phyloP scores from a whole-genome alignment of 2,797 vertebrate species.

The Pachyuromys duprasi region DNA sequence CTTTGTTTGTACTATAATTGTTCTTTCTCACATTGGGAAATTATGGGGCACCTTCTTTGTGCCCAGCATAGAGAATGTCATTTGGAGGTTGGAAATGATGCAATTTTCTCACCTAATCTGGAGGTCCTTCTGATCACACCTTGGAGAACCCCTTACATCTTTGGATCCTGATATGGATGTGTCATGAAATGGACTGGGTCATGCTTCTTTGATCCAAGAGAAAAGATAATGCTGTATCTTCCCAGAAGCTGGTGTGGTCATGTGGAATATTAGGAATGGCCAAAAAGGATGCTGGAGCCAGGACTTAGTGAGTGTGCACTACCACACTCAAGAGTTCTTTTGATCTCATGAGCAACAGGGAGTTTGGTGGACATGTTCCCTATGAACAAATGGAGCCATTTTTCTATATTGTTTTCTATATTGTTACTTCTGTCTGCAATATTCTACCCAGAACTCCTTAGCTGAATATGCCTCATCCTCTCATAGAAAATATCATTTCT shows the following conservation, averaged over 20 bases:
- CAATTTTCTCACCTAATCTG: background rate
- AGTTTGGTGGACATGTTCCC: background rate
- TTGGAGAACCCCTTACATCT: background rate
- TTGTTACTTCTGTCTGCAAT: background rate
- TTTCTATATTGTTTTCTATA: background rate
- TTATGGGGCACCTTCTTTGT: accelerated
- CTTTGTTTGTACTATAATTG: background rate
- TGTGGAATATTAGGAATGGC: background rate
- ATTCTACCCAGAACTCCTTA: background rate
- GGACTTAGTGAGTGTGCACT: background rate
- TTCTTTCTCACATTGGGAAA: background rate
- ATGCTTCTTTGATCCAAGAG: background rate
- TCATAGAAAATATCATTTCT: background rate
- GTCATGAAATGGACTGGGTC: background rate
- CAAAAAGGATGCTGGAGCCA: background rate
- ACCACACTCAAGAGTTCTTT: background rate
- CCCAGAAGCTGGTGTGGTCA: accelerated
- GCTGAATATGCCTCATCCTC: background rate
- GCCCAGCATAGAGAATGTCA: background rate
- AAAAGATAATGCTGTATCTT: background rate
- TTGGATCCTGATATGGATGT: background rate
- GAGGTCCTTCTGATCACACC: background rate
- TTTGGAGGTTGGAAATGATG: background rate
- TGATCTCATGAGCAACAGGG: background rate
- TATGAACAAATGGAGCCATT: background rate